phyloP scores from a whole-genome alignment of 2,888 invertebrate species.

The Crocallis elinguaria region DNA sequence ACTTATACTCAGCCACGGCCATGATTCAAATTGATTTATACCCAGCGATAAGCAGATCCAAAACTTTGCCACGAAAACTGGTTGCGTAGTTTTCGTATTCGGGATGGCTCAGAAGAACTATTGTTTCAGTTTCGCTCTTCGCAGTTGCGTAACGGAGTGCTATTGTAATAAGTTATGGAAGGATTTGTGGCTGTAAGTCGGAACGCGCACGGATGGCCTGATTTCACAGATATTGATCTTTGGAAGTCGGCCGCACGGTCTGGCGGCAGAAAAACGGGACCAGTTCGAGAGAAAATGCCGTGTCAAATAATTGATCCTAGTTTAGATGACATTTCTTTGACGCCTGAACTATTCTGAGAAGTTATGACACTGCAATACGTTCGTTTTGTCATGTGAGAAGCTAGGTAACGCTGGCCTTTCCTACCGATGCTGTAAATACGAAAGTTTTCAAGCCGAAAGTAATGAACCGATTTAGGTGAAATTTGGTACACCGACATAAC shows the following conservation, averaged over 20 bases:
- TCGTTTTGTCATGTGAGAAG: too few species aligned
- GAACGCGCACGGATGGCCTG: conserved; percentile 68
- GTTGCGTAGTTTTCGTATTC: conserved; percentile 27
- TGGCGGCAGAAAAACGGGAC: conserved; percentile 61
- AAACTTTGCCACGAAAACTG: conserved; percentile 54
- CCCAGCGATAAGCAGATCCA: conserved; percentile 73
- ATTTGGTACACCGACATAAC: too few species aligned
- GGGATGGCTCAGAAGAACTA: conserved; percentile 56
- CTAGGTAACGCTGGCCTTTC: too few species aligned
- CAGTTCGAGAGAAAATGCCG: conserved; percentile 40
- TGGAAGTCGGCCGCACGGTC: conserved; percentile 54
- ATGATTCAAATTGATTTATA: conserved; percentile 82
- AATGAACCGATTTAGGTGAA: too few species aligned
- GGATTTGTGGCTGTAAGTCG: conserved; percentile 71
- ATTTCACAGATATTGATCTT: conserved; percentile 77
- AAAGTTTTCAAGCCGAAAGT: too few species aligned
- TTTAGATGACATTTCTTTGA: too few species aligned
- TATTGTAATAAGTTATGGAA: conserved; percentile 74
- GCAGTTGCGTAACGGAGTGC: conserved; percentile 54
- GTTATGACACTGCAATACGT: too few species aligned
- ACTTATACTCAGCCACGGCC: conserved; percentile 61
- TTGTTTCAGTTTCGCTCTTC: conserved; percentile 64
- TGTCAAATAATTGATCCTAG: conserved; percentile 29
- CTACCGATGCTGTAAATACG: too few species aligned
- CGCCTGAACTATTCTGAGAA: too few species aligned